These are phyloP conservation scores for Pachyuromys duprasi DNA, from an alignment of 2,797 vertebrate species.

Conservation along the genomic window DNA sequence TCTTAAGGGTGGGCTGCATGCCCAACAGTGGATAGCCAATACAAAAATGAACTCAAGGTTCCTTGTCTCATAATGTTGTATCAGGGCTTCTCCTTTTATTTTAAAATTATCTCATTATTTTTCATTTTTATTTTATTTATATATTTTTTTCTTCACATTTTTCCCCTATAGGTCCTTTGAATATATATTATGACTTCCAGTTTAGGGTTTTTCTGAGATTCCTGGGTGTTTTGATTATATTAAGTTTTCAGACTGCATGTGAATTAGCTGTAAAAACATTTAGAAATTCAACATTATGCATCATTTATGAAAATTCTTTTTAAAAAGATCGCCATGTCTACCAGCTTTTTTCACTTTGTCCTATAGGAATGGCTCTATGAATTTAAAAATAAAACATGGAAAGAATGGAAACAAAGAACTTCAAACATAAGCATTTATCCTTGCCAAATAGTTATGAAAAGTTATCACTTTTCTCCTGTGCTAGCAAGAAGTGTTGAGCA, in stretches of 20 bases:
- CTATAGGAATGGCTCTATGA: not conserved
- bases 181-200: too few species aligned
- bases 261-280: not conserved
- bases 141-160: too few species aligned
- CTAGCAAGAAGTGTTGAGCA: not conserved
- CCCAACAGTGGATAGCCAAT: too few species aligned
- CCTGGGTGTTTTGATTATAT: not conserved
- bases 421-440: not conserved
- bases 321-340: constrained; percentile 18
- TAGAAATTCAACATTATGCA: not conserved
- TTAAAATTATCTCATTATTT: too few species aligned
- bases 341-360: not conserved
- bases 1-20: too few species aligned
- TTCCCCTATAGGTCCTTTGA: too few species aligned
- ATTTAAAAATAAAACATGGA: not conserved
- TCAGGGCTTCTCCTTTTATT: too few species aligned
- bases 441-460: constrained; percentile 29
- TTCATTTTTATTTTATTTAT: too few species aligned
- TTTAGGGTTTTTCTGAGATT: too few species aligned
- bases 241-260: not conserved
- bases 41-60: too few species aligned
- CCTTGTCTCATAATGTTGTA: too few species aligned
- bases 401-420: not conserved
- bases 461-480: not conserved
- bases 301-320: constrained; percentile 24